Evolutionary conservation across 2,888 invertebrate species (phyloP).

Genomic region (Cryptophagus acutangulus): DNA sequence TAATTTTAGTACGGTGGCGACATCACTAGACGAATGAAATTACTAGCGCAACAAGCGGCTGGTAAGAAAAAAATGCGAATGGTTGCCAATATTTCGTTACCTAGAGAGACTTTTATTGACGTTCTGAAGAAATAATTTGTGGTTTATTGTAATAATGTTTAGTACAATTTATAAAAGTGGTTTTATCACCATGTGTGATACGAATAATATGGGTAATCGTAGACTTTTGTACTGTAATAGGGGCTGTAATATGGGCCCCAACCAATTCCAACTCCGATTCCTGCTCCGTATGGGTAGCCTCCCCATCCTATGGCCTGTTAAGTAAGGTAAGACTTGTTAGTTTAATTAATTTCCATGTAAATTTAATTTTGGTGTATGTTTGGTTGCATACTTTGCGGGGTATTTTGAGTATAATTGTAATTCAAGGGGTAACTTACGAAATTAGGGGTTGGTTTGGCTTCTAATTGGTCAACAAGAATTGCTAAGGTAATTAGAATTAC

Average conservation of each 20-base stretch:
- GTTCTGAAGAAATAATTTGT: slow-evolving; percentile 67
- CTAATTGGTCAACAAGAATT: too few species aligned
- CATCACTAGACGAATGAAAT: slow-evolving; percentile 80
- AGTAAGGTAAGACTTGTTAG: too few species aligned
- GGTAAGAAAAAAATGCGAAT: slow-evolving; percentile 92
- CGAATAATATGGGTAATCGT: background rate
- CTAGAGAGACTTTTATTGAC: slow-evolving; percentile 90
- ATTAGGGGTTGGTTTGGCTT: too few species aligned
- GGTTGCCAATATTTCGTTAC: slow-evolving; percentile 86
- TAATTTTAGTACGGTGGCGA: slow-evolving; percentile 83
- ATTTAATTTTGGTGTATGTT: too few species aligned
- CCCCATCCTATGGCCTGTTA: too few species aligned
- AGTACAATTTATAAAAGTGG: background rate
- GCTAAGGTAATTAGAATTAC: too few species aligned
- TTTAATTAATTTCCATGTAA: too few species aligned
- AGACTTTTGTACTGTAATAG: background rate
- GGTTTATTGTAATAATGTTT: background rate
- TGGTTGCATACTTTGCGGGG: too few species aligned
- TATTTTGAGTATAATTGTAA: too few species aligned
- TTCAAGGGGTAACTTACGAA: too few species aligned
- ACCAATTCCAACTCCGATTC: background rate
- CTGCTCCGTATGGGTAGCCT: too few species aligned
- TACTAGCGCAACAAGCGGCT: slow-evolving; percentile 83
- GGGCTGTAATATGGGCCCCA: background rate
- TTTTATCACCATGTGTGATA: background rate